Percentiles rank a stretch among this genome's conserved stretches.
These are phyloP conservation scores for Amblyteles armatorius DNA, from an alignment of 2,888 invertebrate species.

Conservation along the genomic window DNA sequence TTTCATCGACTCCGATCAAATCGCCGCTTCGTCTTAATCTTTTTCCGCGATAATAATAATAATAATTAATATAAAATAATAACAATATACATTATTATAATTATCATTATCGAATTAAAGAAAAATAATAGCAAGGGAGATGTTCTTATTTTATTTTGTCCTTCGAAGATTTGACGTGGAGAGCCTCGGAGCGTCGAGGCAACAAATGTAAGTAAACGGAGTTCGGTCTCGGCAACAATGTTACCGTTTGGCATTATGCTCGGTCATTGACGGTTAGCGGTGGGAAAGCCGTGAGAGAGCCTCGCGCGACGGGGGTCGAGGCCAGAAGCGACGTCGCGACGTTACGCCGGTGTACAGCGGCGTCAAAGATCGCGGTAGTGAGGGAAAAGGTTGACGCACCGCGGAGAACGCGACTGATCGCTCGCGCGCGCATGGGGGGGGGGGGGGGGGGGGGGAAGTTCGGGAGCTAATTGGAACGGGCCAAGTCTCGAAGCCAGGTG, in stretches of 20 bases:
- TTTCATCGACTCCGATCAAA: neutral
- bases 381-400: conserved; percentile 41
- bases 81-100: neutral
- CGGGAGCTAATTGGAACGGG: conserved; percentile 44
- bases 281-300: conserved; percentile 23
- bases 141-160: neutral
- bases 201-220: neutral
- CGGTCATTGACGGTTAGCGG: conserved; percentile 38
- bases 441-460: neutral
- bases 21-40: too few species aligned
- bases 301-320: conserved; percentile 31
- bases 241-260: conserved; percentile 23
- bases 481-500: conserved; percentile 27
- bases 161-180: neutral
- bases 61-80: too few species aligned
- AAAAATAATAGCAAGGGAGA: neutral
- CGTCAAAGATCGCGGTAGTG: neutral
- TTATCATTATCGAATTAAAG: neutral
- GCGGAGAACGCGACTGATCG: conserved; percentile 30
- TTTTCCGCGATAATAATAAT: too few species aligned
- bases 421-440: neutral
- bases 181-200: neutral
- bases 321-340: conserved; percentile 22
- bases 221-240: conserved; percentile 4
- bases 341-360: neutral